A percentile compares a stretch with the other conserved stretches of the same genome.
Evolutionary conservation across 2,113 vertebrate genomes (phyloP).

Genomic region (Psettodes erumei): DNA sequence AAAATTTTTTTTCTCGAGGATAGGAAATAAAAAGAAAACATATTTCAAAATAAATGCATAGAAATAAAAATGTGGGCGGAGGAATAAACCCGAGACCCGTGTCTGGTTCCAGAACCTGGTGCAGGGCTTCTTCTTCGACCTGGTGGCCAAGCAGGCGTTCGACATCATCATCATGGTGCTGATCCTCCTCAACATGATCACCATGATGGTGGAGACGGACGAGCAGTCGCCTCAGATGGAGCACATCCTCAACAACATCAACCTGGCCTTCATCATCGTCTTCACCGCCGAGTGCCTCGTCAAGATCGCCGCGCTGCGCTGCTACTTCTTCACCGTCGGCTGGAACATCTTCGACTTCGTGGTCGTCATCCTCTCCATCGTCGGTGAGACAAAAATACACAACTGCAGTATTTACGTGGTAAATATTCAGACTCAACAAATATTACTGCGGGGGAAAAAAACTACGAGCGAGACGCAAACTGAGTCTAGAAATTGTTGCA

Average conservation of each 20-base stretch:
- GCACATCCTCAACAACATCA: slow-evolving; percentile 91
- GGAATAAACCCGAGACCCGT: too few species aligned
- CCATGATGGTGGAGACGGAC: slow-evolving; percentile 99
- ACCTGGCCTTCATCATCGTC: slow-evolving; percentile 94
- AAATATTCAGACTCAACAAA: too few species aligned
- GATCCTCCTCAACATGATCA: slow-evolving; percentile 98
- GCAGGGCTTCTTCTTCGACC: slow-evolving; percentile 95
- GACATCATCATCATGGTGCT: slow-evolving; percentile 98
- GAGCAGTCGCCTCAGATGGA: slow-evolving; percentile 91
- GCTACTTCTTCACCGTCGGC: slow-evolving; percentile 96
- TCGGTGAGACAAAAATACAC: slow-evolving; percentile 83
- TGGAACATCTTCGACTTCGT: slow-evolving; percentile 99
- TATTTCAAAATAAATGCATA: too few species aligned
- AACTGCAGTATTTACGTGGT: too few species aligned
- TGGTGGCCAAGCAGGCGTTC: slow-evolving; percentile 94
- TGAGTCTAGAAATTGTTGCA: too few species aligned
- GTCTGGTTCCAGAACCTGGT: slow-evolving; percentile 85
- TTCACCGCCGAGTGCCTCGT: slow-evolving; percentile 92
- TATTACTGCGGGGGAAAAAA: too few species aligned
- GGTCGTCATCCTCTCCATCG: slow-evolving; percentile 96
- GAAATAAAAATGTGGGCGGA: not conserved
- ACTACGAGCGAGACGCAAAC: too few species aligned
- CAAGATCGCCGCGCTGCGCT: slow-evolving; percentile 92
- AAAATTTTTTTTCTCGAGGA: too few species aligned
- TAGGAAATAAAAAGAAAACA: too few species aligned